phyloP scores from a whole-genome alignment of 2,797 vertebrate species.

The Oceanodroma leucorhoa region DNA sequence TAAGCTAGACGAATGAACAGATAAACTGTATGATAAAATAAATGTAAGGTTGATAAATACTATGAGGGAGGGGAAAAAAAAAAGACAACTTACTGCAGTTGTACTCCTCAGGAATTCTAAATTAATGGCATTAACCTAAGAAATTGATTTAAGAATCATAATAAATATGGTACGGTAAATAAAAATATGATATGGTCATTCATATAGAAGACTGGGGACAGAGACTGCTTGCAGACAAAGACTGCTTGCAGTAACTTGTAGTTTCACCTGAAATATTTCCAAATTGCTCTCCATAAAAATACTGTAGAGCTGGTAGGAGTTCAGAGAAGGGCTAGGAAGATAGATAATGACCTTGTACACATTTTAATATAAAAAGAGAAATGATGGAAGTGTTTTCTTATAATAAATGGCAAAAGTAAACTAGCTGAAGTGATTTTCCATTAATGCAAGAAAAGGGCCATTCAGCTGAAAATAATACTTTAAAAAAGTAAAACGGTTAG shows the following conservation, averaged over 20 bases:
- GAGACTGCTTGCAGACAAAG: neutral
- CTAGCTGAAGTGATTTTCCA: neutral
- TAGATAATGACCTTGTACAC: neutral
- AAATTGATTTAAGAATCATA: neutral
- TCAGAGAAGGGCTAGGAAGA: neutral
- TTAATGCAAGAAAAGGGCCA: neutral
- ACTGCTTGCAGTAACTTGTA: neutral
- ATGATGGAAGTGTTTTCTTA: neutral
- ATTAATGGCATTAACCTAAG: neutral
- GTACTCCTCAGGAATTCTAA: neutral
- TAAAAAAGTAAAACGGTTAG: neutral
- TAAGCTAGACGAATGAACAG: neutral
- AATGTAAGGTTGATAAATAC: neutral
- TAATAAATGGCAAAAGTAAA: neutral
- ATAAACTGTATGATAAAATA: neutral
- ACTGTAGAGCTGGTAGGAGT: neutral
- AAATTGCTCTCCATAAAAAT: neutral
- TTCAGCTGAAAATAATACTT: neutral
- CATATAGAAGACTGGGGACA: neutral
- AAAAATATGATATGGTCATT: neutral
- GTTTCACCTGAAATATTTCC: neutral
- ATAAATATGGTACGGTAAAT: too few species aligned
- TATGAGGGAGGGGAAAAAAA: too few species aligned
- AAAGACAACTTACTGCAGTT: neutral
- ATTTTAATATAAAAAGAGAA: neutral